Evolutionary conservation across 2,888 invertebrate genomes (phyloP), one percentile per base, ranked within the genome.

Genomic region (Spodoptera littoralis): DNA sequence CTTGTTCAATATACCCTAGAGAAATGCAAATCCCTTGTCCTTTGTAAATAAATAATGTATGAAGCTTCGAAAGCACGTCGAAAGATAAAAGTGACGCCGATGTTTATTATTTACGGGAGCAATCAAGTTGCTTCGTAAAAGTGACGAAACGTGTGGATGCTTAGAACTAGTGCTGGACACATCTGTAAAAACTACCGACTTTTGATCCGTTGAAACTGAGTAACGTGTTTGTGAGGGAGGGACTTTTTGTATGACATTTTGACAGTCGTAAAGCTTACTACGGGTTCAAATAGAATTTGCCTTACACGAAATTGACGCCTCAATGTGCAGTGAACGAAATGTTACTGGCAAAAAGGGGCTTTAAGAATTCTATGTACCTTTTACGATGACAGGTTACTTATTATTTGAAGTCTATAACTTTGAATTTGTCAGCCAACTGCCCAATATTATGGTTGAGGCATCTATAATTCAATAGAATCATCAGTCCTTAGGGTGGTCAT

Each of bases 1-100:
- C 86, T 92, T 92, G 89, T 88, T 86, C 90, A 90, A 92, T 91
- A 91, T 86, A 86, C 82, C 81, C 81, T 52, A 70, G 83, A 82
- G 85, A 86, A 82, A 89, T 92, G 92, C 87, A 92, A 91, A 92
- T 91, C 81, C 80, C 68, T 75, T 73, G 82, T 83, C 84, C 84
- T 84, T 83, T 81, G 77, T 80, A 83, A 85, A 90, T 90, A 89
- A 89, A 91, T 90, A 88, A 91, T 91, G 89, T 88, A 92, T 89
- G 86, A 85, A 81, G 76, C 55, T 63, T 53, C 59, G 51, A 61
- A 66, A 63, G 63, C 63, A 64, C 60, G 70, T 66, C 57, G 68
- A 50, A 53, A 66, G 65, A 73, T 70, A 68, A 71, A 78, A 75
- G 76, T 78, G 79, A 66, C 80, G 75, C 64, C 53, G 60, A 60